Conservation (phyloP, 2,888 invertebrate genomes). For the Dinocampus coccinellae region DNA sequence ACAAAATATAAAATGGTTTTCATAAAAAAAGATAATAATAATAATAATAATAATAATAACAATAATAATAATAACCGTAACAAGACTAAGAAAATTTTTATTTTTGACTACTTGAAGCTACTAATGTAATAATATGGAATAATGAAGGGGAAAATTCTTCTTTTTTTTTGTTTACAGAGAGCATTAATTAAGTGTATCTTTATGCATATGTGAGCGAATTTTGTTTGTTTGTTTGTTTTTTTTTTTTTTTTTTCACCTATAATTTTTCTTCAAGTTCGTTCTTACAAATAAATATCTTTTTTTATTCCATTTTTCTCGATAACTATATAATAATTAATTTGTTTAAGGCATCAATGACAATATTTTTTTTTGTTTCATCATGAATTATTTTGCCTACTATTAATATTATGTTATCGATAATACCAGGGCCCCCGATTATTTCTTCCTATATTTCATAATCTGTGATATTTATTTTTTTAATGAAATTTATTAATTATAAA, state of each 20-base stretch:
- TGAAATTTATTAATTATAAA: conserved; percentile 49
- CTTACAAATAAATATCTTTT: conserved; percentile 55
- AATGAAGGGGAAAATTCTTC: neutral
- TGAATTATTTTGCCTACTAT: conserved; percentile 42
- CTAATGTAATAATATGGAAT: neutral
- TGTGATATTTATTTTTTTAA: conserved; percentile 16
- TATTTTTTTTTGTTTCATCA: conserved; percentile 49
- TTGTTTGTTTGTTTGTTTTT: neutral
- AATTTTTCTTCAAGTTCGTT: no score
- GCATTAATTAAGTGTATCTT: conserved; percentile 32
- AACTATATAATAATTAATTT: conserved; percentile 55
- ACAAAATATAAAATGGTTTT: neutral
- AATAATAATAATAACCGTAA: neutral
- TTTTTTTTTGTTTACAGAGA: conserved; percentile 22
- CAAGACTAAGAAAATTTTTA: neutral
- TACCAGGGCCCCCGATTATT: conserved; percentile 50
- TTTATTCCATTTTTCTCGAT: conserved; percentile 33
- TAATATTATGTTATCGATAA: conserved; percentile 26
- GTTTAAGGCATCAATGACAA: conserved; percentile 62
- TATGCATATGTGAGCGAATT: conserved; percentile 30
- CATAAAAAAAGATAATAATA: neutral
- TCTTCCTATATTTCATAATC: conserved; percentile 19
- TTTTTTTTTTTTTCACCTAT: no score
- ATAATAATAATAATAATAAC: no score
- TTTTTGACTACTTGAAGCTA: neutral